These are phyloP conservation scores for Magallana nippona DNA, from an alignment of 2,888 invertebrate genomes.

Conservation along the genomic window DNA sequence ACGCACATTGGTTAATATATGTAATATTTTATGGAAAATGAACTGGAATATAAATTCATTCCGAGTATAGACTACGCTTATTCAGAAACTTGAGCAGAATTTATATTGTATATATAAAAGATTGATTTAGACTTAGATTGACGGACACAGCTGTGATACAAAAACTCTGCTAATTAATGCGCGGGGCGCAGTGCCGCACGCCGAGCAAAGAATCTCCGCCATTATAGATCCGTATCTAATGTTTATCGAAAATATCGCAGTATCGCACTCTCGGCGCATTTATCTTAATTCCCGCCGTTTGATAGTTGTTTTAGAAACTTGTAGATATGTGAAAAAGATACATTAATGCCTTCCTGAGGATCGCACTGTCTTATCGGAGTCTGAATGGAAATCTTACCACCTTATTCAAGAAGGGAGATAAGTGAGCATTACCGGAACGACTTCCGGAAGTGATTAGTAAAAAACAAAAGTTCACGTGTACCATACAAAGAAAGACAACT, in stretches of 20 bases:
- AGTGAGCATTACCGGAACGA: not conserved
- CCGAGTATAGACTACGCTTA: not conserved
- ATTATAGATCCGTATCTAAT: conserved; percentile 18
- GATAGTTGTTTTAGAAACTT: conserved; percentile 42
- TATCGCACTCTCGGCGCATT: conserved; percentile 38
- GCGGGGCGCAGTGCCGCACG: conserved; percentile 8
- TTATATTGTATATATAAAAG: conserved; percentile 19
- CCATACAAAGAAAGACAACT: conserved; percentile 14
- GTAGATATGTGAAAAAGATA: conserved; percentile 35
- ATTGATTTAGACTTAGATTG: conserved; percentile 18
- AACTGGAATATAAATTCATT: not conserved
- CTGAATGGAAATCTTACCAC: conserved; percentile 25
- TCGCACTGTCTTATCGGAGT: conserved; percentile 15
- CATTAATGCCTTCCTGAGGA: not conserved
- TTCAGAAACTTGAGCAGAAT: conserved; percentile 26
- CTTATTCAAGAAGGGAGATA: conserved; percentile 21
- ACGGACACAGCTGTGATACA: conserved; percentile 36
- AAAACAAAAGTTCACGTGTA: not conserved
- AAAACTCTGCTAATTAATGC: conserved; percentile 37
- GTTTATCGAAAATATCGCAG: conserved; percentile 38
- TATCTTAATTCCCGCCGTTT: conserved; percentile 40
- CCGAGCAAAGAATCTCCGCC: not conserved
- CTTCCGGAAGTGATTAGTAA: conserved; percentile 26
- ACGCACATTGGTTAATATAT: not conserved
- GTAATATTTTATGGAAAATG: conserved; percentile 17